phyloP scores from a whole-genome alignment of 1,140 invertebrate genomes.

The Drosophila takahashii region DNA sequence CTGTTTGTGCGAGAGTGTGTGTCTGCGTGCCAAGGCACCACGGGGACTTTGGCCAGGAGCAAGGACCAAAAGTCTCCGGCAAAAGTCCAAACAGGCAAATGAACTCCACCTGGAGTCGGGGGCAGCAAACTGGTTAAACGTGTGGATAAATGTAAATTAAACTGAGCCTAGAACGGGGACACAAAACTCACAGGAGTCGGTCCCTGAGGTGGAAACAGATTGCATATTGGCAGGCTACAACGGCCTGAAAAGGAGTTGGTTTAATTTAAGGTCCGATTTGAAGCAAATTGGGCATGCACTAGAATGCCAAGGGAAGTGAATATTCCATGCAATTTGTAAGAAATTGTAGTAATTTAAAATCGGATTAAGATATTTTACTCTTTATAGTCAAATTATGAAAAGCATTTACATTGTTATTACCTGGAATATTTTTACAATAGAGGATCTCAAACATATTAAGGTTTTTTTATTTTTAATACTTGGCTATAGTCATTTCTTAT shows the following conservation, averaged over 20 bases:
- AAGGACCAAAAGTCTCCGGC: constrained; percentile 18
- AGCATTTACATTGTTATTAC: no score
- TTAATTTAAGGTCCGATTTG: constrained; percentile 31
- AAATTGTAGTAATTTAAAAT: background rate
- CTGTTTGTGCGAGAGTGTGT: constrained; percentile 55
- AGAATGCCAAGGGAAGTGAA: background rate
- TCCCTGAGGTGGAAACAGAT: constrained; percentile 30
- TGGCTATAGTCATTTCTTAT: no score
- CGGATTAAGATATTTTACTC: background rate
- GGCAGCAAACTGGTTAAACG: constrained; percentile 59
- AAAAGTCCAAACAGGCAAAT: constrained; percentile 51
- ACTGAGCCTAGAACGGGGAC: constrained; percentile 57
- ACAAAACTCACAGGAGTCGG: constrained; percentile 14
- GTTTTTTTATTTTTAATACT: background rate
- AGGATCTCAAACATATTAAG: background rate
- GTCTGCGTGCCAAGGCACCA: constrained; percentile 62
- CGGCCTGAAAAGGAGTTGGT: background rate
- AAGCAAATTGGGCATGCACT: constrained; percentile 15
- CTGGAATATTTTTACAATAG: no score
- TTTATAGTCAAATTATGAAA: background rate
- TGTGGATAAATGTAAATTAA: constrained; percentile 84
- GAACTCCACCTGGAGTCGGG: constrained; percentile 63
- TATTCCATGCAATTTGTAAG: background rate
- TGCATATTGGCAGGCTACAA: constrained; percentile 25
- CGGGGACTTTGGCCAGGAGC: constrained; percentile 37